Conservation (phyloP, 2,888 invertebrate species). For the Amphipyra berbera region DNA sequence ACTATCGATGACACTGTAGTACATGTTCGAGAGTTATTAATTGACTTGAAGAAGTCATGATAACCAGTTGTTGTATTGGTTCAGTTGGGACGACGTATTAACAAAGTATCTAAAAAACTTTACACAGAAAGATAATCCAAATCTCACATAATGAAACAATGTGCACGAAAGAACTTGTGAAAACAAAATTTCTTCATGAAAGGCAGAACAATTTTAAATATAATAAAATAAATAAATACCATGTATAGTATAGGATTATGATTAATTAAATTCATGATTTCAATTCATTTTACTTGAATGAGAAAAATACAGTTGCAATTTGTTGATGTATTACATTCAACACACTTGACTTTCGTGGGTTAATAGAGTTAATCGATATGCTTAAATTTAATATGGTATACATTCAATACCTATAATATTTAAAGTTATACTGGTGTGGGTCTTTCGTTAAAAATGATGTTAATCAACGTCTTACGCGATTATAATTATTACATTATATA, state of each 20-base stretch:
- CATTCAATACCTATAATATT: constrained; percentile 2
- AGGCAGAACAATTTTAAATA: neutral
- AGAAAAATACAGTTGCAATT: constrained; percentile 1
- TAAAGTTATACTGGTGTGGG: constrained; percentile 31
- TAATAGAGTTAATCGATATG: constrained; percentile 11
- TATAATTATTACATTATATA: constrained; percentile 36
- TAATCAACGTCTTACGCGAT: constrained; percentile 35
- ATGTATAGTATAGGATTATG: constrained; percentile 4
- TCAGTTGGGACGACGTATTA: constrained; percentile 9
- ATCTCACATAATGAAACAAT: constrained; percentile 25
- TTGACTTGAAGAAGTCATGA: constrained; percentile 4
- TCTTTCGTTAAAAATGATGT: constrained; percentile 43
- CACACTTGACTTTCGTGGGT: neutral
- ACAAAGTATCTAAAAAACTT: constrained; percentile 14
- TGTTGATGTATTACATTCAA: constrained; percentile 6
- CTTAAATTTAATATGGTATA: constrained; percentile 18
- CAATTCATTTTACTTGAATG: neutral
- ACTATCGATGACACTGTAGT: constrained; percentile 5
- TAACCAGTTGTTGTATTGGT: neutral
- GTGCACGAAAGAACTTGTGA: constrained; percentile 16
- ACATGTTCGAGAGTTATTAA: constrained; percentile 27
- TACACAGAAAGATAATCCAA: constrained; percentile 4
- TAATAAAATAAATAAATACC: neutral
- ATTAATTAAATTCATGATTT: constrained; percentile 6
- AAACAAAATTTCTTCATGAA: constrained; percentile 2